Base-by-base conservation (phyloP, 2,888 invertebrate species). In the Perizoma affinitatum region DNA sequence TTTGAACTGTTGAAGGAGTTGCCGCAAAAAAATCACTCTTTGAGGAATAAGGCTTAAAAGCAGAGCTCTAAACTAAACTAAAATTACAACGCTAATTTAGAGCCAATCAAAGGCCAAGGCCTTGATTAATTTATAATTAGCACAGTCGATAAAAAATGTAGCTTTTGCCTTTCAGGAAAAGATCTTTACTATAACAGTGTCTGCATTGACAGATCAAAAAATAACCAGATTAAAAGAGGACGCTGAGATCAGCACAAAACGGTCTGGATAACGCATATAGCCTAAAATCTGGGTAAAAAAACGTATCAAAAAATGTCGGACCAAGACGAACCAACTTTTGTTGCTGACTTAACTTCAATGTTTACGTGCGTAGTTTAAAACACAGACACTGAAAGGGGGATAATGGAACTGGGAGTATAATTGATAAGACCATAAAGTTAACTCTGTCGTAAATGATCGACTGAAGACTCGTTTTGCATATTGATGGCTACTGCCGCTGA, bases 111-210 rank as follows among this genome's bases (percentile, higher is more conserved):
- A 68, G 61, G 64, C 55, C 51, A 58, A 36, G 48, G 56, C 56
- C 66, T 58, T 62, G 64, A 64, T 58, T 58, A 66, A 64, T 68
- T 66, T 63, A 64, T 62, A 61, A 64, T 61, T 65, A 50, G 38
- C 55, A 56, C 54, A 52, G 52, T 64, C 61, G 52, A 43, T 44
- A 38, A 56, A 43, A 44, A 50, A 56, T 38, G 44, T 50, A 49
- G 36, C 5, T 49, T 22, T n/a, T 46, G 4, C 38, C 38, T 38
- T 38, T 38, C 1, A 7, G 5, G 4, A 7, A 38, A 6, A 6
- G 38, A 7, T 5, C 38, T 38, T 38, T 1, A 38, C 1, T 38
- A 7, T 5, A 5, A 38, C 38, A 38, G 7, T 4, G 7, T 38
- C 5, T 3, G 7, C 38, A 38, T 38, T 38, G 4, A 7, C 7